Evolutionary conservation across 2,113 vertebrate genomes (phyloP).

Genomic region (Megaceryle maxima): DNA sequence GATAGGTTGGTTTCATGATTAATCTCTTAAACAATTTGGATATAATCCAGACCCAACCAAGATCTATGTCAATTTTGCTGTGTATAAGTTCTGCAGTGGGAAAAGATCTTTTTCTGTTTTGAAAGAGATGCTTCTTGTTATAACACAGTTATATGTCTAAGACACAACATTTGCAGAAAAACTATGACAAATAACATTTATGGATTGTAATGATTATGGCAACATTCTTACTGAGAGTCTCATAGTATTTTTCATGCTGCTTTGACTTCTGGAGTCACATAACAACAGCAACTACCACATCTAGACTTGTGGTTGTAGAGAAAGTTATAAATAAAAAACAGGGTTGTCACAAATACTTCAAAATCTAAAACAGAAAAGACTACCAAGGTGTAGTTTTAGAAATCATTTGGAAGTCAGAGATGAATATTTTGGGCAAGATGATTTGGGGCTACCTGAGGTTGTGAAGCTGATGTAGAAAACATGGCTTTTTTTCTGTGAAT

Average conservation of each 20-base stretch:
- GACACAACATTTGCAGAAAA: neutral
- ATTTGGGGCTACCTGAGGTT: neutral
- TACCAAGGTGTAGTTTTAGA: neutral
- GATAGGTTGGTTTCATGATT: conserved; percentile 9
- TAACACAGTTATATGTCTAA: neutral
- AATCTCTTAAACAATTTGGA: conserved; percentile 15
- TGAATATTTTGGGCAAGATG: neutral
- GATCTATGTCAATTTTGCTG: neutral
- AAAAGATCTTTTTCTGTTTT: conserved; percentile 3
- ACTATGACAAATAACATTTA: neutral
- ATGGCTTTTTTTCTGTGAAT: neutral
- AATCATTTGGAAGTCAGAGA: neutral
- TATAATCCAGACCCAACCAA: neutral
- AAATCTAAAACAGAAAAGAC: neutral
- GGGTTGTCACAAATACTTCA: neutral
- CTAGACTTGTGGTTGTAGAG: neutral
- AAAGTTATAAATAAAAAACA: neutral
- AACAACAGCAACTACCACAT: neutral
- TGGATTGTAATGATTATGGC: neutral
- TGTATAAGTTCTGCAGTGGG: neutral
- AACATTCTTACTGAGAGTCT: neutral
- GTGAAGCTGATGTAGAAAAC: neutral
- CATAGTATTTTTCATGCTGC: neutral
- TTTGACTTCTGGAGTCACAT: neutral
- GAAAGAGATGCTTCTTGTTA: neutral